A percentile compares a stretch with the other conserved stretches of the same genome.
phyloP scores from a whole-genome alignment of 2,888 invertebrate species.

The Sicus ferrugineus region DNA sequence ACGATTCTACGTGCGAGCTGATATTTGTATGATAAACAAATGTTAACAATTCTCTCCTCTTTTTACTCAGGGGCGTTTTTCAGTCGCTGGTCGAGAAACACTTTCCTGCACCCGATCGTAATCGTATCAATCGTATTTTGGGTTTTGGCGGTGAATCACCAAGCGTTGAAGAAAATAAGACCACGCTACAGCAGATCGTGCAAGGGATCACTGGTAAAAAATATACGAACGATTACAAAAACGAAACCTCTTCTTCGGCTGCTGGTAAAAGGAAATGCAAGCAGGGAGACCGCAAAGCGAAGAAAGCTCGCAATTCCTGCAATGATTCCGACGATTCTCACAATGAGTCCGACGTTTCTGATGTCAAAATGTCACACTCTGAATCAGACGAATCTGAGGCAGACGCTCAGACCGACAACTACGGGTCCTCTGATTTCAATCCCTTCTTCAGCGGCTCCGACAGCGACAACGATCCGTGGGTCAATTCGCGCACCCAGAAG shows the following conservation, averaged over 20 bases:
- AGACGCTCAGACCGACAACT: slow-evolving; percentile 66
- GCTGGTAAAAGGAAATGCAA: slow-evolving; percentile 55
- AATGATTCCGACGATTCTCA: slow-evolving; percentile 63
- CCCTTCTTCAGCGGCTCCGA: slow-evolving; percentile 90
- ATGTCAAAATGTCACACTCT: slow-evolving; percentile 60
- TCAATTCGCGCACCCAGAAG: slow-evolving; percentile 73
- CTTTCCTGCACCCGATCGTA: slow-evolving; percentile 95
- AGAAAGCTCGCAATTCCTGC: slow-evolving; percentile 69
- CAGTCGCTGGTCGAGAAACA: slow-evolving; percentile 97
- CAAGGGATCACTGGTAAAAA: slow-evolving; percentile 44
- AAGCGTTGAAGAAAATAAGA: slow-evolving; percentile 39
- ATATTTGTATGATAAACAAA: background rate
- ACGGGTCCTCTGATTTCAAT: slow-evolving; percentile 85
- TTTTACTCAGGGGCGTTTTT: slow-evolving; percentile 83
- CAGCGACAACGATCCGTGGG: slow-evolving; percentile 85
- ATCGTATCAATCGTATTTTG: slow-evolving; percentile 79
- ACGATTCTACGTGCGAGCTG: background rate
- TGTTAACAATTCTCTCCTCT: slow-evolving; percentile 30
- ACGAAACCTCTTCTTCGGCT: slow-evolving; percentile 42
- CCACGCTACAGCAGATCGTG: slow-evolving; percentile 48
- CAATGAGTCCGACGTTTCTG: slow-evolving; percentile 58
- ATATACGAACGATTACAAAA: slow-evolving; percentile 36
- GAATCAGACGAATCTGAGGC: slow-evolving; percentile 67
- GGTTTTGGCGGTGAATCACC: slow-evolving; percentile 68
- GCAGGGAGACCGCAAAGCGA: slow-evolving; percentile 40